Evolutionary conservation across 2,113 vertebrate genomes (phyloP), one percentile per base, ranked within the genome.

Genomic region (Anseranas semipalmata): DNA sequence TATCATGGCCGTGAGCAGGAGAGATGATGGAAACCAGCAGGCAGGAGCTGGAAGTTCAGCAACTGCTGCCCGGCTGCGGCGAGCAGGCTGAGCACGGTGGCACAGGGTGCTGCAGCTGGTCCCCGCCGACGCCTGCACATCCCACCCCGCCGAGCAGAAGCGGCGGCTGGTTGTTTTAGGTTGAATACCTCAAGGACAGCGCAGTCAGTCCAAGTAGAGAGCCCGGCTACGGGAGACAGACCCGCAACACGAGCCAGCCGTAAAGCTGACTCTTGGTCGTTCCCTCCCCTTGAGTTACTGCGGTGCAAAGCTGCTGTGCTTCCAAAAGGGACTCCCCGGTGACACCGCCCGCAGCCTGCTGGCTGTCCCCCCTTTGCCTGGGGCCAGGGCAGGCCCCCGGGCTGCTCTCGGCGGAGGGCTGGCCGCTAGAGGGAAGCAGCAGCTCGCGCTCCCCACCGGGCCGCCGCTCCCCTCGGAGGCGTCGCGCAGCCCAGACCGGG

Each of bases 401-500:
- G 25, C 60, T 19, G 62, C 37, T 63, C 62, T 27, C 7, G 5
- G 37, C 8, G 9, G 33, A 73, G 39, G 52, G 12, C 71, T 71
- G 67, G 91, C 95, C 95, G 6, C 96, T 97, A 96, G 96, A 92
- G 88, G 93, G 96, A 91, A 82, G 95, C 88, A 92, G 70, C n/a
- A 2, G 2, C 77, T 45, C 83, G 63, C 3, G 28, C 83, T 84
- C 58, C 17, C 74, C 35, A 55, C 24, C 1, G 22, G 77, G 65
- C 33, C 17, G 13, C 50, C 4, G 50, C 50, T 25, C 50, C 50
- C 50, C 50, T 27, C 24, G 24, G 50, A 14, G 50, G 48, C 13
- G 48, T 50, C 50, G n/a, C n/a, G n/a, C n/a, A 45, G 66, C 43
- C 58, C 8, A 1, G 24, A 45, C 37, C 15, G 24, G 62, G n/a